phyloP scores from a whole-genome alignment of 2,888 invertebrate species.

The Monopis laevigella region DNA sequence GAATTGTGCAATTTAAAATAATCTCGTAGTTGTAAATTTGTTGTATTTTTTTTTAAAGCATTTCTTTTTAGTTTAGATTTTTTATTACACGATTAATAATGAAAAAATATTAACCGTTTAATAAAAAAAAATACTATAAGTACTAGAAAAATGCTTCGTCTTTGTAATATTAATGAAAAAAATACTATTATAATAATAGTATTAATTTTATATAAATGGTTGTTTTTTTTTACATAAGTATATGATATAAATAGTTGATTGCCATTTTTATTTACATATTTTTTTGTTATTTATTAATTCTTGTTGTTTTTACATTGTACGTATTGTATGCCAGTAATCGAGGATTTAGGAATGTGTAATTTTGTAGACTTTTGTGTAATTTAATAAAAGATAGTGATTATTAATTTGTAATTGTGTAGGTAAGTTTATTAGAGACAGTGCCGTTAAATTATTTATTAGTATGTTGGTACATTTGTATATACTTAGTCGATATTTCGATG shows the following conservation, averaged over 20 bases:
- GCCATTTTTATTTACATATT: constrained; percentile 46
- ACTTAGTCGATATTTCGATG: too few species aligned
- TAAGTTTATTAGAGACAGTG: constrained; percentile 45
- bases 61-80: too few species aligned
- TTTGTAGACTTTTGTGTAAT: too few species aligned
- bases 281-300: constrained; percentile 42
- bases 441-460: constrained; percentile 66
- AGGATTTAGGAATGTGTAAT: constrained; percentile 34
- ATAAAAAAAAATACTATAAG: too few species aligned
- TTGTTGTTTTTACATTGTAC: constrained; percentile 7
- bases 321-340: constrained; percentile 58
- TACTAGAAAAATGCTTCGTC: too few species aligned
- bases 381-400: constrained; percentile 47
- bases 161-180: too few species aligned
- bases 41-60: too few species aligned
- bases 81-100: too few species aligned
- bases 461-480: constrained; percentile 62
- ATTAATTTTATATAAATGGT: too few species aligned
- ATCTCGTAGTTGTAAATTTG: constrained; percentile 5
- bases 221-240: too few species aligned
- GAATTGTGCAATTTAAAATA: constrained; percentile 59
- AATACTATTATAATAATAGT: too few species aligned
- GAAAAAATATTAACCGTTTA: too few species aligned
- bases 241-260: constrained; percentile 36
- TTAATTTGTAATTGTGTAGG: constrained; percentile 54